Conservation (phyloP, 2,113 vertebrate genomes). For the Protobothrops flavoviridis region DNA sequence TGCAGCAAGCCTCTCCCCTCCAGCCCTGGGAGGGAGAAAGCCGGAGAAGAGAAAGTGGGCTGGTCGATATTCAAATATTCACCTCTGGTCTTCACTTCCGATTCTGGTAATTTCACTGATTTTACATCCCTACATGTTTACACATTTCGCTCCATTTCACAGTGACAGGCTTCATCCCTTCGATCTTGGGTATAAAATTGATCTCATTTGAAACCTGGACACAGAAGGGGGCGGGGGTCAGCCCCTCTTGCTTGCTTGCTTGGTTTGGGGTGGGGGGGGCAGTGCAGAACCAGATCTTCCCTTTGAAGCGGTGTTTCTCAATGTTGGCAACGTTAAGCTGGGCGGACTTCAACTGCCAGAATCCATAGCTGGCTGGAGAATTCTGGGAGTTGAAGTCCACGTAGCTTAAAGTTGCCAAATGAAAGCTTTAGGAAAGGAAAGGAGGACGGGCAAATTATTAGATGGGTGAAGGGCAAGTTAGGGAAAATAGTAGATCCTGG, state of each 20-base stretch:
- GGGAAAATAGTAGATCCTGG: background rate
- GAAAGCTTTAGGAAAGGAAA: background rate
- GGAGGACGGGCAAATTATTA: background rate
- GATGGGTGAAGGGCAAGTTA: background rate
- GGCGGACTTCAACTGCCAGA: background rate
- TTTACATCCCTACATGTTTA: background rate
- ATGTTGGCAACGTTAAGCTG: background rate
- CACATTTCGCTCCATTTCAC: background rate
- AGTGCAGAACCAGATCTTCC: background rate
- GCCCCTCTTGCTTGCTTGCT: background rate
- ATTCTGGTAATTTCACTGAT: background rate
- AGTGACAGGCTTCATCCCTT: background rate
- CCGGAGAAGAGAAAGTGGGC: background rate
- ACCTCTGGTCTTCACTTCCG: background rate
- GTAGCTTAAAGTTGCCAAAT: background rate
- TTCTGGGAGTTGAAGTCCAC: too few relatives aligned
- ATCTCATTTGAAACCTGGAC: background rate
- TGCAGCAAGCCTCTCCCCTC: constrained; percentile 18
- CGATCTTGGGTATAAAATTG: background rate
- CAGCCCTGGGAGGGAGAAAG: background rate
- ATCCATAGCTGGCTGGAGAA: background rate
- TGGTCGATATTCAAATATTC: background rate
- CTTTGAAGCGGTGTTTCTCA: background rate
- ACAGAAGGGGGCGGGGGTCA: background rate
- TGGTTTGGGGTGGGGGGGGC: background rate